Evolutionary conservation across 2,888 invertebrate genomes (phyloP).

Genomic region (Didymodactylos carnosus): DNA sequence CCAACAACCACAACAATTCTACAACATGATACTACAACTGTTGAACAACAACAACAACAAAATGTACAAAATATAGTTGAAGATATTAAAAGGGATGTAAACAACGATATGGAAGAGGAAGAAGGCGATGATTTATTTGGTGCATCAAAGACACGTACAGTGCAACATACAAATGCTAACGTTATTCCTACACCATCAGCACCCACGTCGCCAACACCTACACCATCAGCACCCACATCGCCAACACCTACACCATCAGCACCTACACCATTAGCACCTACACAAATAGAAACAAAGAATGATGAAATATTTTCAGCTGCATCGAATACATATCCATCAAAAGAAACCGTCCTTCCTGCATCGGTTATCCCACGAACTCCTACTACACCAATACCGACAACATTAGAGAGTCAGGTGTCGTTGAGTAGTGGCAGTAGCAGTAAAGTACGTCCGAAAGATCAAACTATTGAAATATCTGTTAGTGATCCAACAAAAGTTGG

Average conservation of each 20-base stretch:
- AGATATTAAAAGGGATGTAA: too few relatives aligned
- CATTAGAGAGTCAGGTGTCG: too few relatives aligned
- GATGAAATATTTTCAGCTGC: too few relatives aligned
- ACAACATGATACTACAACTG: not conserved
- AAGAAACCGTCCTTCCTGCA: too few relatives aligned
- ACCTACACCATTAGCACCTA: not conserved
- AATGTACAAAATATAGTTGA: too few relatives aligned
- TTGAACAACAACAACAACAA: not conserved
- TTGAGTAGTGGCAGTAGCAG: too few relatives aligned
- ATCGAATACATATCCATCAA: too few relatives aligned
- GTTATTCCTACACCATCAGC: not conserved
- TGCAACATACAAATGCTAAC: not conserved
- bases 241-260: not conserved
- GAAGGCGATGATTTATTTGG: not conserved
- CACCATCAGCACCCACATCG: not conserved
- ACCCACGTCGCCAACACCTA: not conserved
- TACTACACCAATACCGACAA: not conserved
- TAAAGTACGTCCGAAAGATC: not conserved
- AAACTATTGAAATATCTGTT: constrained; percentile 5
- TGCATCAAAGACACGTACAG: too few relatives aligned
- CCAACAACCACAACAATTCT: not conserved
- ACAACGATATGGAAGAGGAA: not conserved
- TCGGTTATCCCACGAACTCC: too few relatives aligned
- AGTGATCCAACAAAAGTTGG: constrained; percentile 9
- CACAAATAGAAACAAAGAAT: not conserved